Percentiles rank a stretch among this genome's conserved stretches.
These are phyloP conservation scores for Clarias magur DNA, from an alignment of 2,113 vertebrate species.

Conservation along the genomic window DNA sequence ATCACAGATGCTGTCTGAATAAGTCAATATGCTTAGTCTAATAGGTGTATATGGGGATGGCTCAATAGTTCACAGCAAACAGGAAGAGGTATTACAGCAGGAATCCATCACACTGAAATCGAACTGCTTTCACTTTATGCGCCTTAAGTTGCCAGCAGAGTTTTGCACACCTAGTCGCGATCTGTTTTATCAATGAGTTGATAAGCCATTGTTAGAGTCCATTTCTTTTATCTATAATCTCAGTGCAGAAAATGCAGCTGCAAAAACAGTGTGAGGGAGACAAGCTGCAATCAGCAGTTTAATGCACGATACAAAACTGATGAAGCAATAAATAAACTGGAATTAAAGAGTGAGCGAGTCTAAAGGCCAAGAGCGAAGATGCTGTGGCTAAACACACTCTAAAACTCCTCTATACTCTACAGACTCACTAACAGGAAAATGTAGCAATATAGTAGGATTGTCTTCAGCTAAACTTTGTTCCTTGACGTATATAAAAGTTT, in stretches of 20 bases:
- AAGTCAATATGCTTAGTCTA: conserved; percentile 20
- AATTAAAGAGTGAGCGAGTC: neutral
- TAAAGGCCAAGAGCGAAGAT: neutral
- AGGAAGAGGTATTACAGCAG: conserved; percentile 5
- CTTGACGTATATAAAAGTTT: neutral
- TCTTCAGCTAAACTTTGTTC: neutral
- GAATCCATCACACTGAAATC: conserved; percentile 28
- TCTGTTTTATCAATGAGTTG: conserved; percentile 20
- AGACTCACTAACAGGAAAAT: neutral
- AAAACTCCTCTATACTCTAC: neutral
- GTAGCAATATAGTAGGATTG: neutral
- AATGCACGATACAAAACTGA: neutral
- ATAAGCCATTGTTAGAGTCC: neutral
- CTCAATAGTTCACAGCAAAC: conserved; percentile 31
- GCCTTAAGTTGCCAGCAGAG: conserved; percentile 21
- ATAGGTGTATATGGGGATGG: conserved; percentile 10
- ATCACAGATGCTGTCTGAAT: conserved; percentile 3
- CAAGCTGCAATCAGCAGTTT: neutral
- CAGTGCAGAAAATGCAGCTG: neutral
- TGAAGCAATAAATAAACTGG: neutral
- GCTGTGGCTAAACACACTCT: neutral
- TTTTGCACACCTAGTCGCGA: conserved; percentile 7
- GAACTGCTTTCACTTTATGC: conserved; percentile 1
- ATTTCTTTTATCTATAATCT: conserved; percentile 10
- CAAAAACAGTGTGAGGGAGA: neutral